Evolutionary conservation across 2,113 vertebrate genomes (phyloP).

Genomic region (Syngnathoides biaculeatus): DNA sequence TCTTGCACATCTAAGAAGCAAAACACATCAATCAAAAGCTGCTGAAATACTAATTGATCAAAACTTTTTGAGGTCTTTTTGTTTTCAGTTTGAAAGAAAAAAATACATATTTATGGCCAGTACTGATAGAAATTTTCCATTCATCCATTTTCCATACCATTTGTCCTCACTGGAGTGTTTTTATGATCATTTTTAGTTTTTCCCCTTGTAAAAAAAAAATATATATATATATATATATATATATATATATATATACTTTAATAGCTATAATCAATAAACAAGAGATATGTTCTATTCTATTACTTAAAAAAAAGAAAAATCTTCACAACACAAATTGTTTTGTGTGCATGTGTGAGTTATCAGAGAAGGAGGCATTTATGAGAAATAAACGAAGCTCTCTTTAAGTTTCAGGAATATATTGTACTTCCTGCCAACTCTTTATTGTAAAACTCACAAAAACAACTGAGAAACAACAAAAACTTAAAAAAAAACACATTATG

Average conservation of each 20-base stretch:
- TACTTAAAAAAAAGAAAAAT: neutral
- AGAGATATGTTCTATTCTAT: neutral
- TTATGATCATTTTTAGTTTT: constrained; percentile 15
- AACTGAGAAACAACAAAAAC: constrained; percentile 24
- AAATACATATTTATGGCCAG: too few species aligned
- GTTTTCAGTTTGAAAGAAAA: neutral
- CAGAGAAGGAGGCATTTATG: constrained; percentile 38
- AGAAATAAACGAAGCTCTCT: constrained; percentile 38
- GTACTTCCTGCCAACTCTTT: constrained; percentile 60
- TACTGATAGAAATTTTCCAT: neutral
- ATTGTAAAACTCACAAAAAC: constrained; percentile 13
- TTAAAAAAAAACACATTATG: neutral
- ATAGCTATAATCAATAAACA: neutral
- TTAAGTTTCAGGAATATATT: constrained; percentile 27
- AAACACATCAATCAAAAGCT: neutral
- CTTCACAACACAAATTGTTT: too few species aligned
- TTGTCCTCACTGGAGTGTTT: neutral
- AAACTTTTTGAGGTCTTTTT: neutral
- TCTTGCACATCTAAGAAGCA: neutral
- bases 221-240: neutral
- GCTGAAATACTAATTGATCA: neutral
- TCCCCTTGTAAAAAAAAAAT: neutral
- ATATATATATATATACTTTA: neutral
- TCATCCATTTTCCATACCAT: neutral
- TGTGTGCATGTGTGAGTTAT: neutral